Base-by-base conservation (phyloP, 2,797 vertebrate genomes). In the Phataginus tricuspis region DNA sequence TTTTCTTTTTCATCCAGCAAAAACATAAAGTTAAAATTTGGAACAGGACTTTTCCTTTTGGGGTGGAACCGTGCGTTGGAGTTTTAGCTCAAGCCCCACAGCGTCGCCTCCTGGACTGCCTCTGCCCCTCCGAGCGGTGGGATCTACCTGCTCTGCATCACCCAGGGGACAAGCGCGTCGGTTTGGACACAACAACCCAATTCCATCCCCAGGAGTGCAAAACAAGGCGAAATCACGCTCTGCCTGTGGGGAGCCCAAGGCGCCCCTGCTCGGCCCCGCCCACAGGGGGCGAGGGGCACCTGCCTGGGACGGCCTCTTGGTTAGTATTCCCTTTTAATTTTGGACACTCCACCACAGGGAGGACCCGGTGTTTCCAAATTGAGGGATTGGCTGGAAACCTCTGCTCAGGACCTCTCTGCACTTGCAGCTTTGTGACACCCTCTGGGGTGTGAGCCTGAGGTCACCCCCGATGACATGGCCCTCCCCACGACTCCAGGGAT, bases 281-380 rank as follows among this genome's bases (percentile, higher is more conserved):
- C 45, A n/a, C 29, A n/a, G 16, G 29, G 31, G 45, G 5, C 5
- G 72, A 51, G 29, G 11, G 9, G 1, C 16, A 25, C 16, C 71
- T 4, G 8, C 68, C 37, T 0, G 23, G 45, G 37, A 25, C 1
- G 2, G 45, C 2, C 0, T 1, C 8, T 4, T 25, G 0, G 1
- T 1, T 1, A 1, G 29, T 21, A 1, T 1, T 1, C 0, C 7
- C 55, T 34, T 75, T 25, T 15, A 10, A 37, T 37, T 29, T 16
- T 5, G 2, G 69, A 57, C 63, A 31, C 63, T 27, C 37, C 16
- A 2, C 5, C 80, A 2, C 42, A 18, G 83, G 51, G n/a, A 23
- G n/a, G 39, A 31, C 11, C 5, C 2, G 11, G 39, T 0, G 14
- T 71, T 6, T 61, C 69, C 77, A 25, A 5, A 7, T 12, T 14